phyloP scores from a whole-genome alignment of 2,797 vertebrate species.

The Amniataba percoides region DNA sequence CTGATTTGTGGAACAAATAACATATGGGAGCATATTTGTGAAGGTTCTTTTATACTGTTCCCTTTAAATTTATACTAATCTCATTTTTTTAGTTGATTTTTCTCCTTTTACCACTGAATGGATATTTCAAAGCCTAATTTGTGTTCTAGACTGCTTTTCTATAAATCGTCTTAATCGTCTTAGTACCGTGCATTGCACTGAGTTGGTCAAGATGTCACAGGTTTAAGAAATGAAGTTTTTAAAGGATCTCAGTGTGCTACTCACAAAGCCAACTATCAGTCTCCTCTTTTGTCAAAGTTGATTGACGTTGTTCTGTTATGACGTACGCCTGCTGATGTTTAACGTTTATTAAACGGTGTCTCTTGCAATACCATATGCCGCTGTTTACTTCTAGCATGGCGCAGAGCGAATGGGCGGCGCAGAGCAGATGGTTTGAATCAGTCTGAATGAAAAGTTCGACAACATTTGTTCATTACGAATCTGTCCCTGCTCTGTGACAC shows the following conservation, averaged over 20 bases:
- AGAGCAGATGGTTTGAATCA: slow-evolving; percentile 17
- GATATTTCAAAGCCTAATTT: neutral
- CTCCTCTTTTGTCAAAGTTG: neutral
- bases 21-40: neutral
- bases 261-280: neutral
- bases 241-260: neutral
- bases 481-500: neutral
- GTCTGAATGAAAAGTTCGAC: neutral
- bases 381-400: slow-evolving; percentile 8
- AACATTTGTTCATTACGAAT: neutral
- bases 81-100: no score
- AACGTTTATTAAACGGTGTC: neutral
- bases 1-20: neutral
- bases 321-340: neutral
- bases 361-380: neutral
- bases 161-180: no score
- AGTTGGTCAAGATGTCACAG: neutral
- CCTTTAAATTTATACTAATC: neutral
- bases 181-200: neutral
- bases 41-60: neutral
- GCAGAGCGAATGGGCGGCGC: neutral
- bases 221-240: slow-evolving; percentile 1
- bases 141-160: neutral
- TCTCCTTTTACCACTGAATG: neutral
- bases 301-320: neutral